Evolutionary conservation across 2,797 vertebrate genomes (phyloP).

Genomic region (Danio albolineatus): DNA sequence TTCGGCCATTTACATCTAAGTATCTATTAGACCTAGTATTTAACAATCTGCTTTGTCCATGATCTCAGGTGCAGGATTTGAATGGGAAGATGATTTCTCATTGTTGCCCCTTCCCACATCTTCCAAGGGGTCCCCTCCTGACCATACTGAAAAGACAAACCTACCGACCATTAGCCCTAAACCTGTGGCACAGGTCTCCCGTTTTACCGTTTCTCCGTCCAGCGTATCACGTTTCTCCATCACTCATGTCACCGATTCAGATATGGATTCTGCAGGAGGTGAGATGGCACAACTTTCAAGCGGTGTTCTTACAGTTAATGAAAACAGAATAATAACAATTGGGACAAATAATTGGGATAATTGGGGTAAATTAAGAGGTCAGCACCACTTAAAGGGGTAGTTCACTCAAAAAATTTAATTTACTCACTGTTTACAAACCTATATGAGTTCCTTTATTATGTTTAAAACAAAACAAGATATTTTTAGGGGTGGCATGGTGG

Average conservation of each 20-base stretch:
- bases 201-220: slow-evolving; percentile 92
- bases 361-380: too few species aligned
- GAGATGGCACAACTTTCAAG: neutral
- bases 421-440: too few species aligned
- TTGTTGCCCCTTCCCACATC: slow-evolving; percentile 81
- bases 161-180: slow-evolving; percentile 67
- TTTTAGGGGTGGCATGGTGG: too few species aligned
- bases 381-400: too few species aligned
- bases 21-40: neutral
- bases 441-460: too few species aligned
- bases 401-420: too few species aligned
- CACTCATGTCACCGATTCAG: slow-evolving; percentile 92
- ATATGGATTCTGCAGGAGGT: slow-evolving; percentile 87
- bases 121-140: slow-evolving; percentile 64
- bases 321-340: too few species aligned
- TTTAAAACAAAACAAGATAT: too few species aligned
- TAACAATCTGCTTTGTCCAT: slow-evolving; percentile 4
- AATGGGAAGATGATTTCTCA: slow-evolving; percentile 89
- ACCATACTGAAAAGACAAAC: slow-evolving; percentile 54
- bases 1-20: neutral
- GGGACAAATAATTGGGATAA: too few species aligned
- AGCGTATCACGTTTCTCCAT: slow-evolving; percentile 92
- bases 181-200: slow-evolving; percentile 78
- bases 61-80: slow-evolving; percentile 79
- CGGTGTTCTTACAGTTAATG: neutral